Evolutionary conservation across 2,113 vertebrate genomes (phyloP).

Genomic region (Tachuris rubrigastra): DNA sequence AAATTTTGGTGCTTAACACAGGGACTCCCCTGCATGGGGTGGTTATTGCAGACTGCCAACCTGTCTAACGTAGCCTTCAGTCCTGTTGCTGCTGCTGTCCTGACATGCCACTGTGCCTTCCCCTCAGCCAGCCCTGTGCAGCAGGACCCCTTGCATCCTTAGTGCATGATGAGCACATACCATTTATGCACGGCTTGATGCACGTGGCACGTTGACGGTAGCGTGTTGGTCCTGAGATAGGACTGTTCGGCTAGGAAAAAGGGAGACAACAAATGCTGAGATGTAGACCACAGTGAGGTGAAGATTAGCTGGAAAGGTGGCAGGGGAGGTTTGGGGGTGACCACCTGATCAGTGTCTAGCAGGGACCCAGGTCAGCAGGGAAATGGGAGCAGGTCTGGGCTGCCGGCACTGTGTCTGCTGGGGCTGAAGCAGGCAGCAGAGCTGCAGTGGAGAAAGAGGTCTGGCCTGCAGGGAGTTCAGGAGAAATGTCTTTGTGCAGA

Average conservation of each 20-base stretch:
- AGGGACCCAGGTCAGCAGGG: background rate
- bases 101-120: background rate
- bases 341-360: rapidly evolving
- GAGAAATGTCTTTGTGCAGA: conserved; percentile 14
- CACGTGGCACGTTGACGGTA: rapidly evolving
- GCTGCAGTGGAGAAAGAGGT: background rate
- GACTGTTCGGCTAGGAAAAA: background rate
- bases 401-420: background rate
- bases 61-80: background rate
- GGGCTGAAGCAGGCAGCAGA: background rate
- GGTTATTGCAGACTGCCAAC: background rate
- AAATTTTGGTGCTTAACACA: background rate
- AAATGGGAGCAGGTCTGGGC: background rate
- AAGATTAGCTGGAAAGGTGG: background rate
- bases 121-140: background rate
- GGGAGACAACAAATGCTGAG: background rate
- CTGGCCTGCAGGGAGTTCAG: conserved; percentile 28
- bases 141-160: background rate
- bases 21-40: background rate
- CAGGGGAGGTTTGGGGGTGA: background rate
- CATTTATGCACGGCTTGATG: background rate
- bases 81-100: background rate
- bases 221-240: background rate
- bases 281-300: background rate
- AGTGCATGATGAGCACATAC: rapidly evolving